phyloP scores from a whole-genome alignment of 2,797 vertebrate species.

The Leptodactylus fallax region DNA sequence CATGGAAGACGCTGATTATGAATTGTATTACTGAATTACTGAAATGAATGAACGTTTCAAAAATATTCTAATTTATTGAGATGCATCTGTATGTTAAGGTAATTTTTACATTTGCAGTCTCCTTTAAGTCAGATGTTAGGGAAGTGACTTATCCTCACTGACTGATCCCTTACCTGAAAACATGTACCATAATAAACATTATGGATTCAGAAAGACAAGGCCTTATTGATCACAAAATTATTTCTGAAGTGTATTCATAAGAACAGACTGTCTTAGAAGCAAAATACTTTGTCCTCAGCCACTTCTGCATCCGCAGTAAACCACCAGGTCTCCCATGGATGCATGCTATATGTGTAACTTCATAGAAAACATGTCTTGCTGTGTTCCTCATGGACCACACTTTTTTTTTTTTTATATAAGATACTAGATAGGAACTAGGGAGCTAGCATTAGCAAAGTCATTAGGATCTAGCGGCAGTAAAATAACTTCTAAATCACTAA shows the following conservation, averaged over 20 bases:
- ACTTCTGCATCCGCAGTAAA: not conserved
- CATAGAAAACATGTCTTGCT: not conserved
- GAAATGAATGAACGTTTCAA: too few relatives aligned
- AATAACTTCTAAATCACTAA: too few relatives aligned
- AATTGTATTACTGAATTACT: too few relatives aligned
- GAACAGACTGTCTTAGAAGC: not conserved
- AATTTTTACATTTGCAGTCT: not conserved
- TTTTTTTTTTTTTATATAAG: too few relatives aligned
- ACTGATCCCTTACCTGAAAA: not conserved
- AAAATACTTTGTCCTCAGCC: not conserved
- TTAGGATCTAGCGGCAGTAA: too few relatives aligned
- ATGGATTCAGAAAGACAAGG: slow-evolving; percentile 9
- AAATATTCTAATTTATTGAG: too few relatives aligned
- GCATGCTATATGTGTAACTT: not conserved
- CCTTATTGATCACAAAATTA: not conserved
- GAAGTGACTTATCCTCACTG: not conserved
- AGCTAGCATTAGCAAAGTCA: not conserved
- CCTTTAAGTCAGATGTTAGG: not conserved
- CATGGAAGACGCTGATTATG: too few relatives aligned
- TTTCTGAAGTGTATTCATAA: not conserved
- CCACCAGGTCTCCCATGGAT: not conserved
- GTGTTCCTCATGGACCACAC: not conserved
- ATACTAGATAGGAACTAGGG: not conserved
- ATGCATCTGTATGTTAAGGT: too few relatives aligned
- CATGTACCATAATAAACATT: slow-evolving; percentile 1